Evolutionary conservation across 2,797 vertebrate species (phyloP).

Genomic region (Potorous gilbertii): DNA sequence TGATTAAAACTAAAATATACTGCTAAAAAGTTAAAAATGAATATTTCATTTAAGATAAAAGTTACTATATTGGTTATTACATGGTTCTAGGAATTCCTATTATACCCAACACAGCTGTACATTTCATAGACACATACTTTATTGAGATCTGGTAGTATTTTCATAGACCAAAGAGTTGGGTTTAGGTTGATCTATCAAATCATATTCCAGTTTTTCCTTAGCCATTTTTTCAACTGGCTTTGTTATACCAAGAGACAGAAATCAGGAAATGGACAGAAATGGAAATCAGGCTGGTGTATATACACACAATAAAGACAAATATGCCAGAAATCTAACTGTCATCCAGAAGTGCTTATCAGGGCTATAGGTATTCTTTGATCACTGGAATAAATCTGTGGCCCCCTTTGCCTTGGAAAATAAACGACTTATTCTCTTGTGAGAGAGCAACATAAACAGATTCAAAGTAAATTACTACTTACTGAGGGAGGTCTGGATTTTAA

Average conservation of each 20-base stretch:
- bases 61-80: not conserved
- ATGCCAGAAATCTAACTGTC: constrained; percentile 82
- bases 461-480: constrained; percentile 82
- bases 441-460: constrained; percentile 82
- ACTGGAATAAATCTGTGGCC: constrained; percentile 77
- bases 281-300: not conserved
- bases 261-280: not conserved
- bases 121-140: not conserved
- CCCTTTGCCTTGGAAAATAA: constrained; percentile 75
- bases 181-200: not conserved
- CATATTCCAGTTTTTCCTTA: not conserved
- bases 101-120: not conserved
- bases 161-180: not conserved
- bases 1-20: not conserved
- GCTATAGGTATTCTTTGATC: constrained; percentile 83
- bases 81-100: not conserved
- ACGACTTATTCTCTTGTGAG: constrained; percentile 78
- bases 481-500: constrained; percentile 76
- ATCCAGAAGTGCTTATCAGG: constrained; percentile 84
- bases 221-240: not conserved
- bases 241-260: not conserved
- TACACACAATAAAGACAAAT: not conserved
- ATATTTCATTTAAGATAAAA: not conserved
- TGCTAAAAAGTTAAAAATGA: not conserved
- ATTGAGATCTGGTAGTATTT: not conserved